These are phyloP conservation scores for Alauda arvensis DNA, from an alignment of 2,797 vertebrate species.

Conservation along the genomic window DNA sequence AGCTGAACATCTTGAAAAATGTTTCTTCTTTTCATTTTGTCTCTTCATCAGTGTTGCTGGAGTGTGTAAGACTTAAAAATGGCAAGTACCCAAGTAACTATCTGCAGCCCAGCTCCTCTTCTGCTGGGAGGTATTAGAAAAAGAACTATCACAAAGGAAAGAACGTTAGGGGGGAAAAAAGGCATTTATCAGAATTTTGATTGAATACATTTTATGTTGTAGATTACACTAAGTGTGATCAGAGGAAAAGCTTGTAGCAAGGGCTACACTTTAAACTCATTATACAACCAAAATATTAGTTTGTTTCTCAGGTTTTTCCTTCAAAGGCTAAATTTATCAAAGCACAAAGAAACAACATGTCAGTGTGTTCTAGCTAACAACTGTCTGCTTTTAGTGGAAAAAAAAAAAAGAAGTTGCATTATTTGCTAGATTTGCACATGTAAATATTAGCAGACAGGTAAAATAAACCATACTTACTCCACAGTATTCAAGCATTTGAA, in stretches of 20 bases:
- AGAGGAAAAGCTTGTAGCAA: background rate
- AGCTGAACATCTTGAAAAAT: background rate
- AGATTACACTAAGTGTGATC: background rate
- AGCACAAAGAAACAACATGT: background rate
- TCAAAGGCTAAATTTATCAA: background rate
- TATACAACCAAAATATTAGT: background rate
- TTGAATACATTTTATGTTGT: background rate
- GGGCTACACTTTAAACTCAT: background rate
- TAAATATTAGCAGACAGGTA: background rate
- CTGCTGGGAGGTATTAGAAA: background rate
- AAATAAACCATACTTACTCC: constrained; percentile 80
- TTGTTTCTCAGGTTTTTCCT: background rate
- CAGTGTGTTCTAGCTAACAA: background rate
- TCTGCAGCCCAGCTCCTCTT: background rate
- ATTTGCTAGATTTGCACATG: background rate
- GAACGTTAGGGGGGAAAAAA: background rate
- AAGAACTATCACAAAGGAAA: background rate
- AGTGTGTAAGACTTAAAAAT: background rate
- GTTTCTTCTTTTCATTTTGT: background rate
- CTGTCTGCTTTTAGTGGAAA: background rate
- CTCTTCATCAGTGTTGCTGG: background rate
- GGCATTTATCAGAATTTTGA: background rate
- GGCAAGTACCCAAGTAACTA: background rate
- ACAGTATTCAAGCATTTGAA: constrained; percentile 92
- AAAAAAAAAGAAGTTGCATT: background rate